These are phyloP conservation scores for Sphaerodactylus townsendi DNA, from an alignment of 2,113 vertebrate genomes.

Conservation along the genomic window DNA sequence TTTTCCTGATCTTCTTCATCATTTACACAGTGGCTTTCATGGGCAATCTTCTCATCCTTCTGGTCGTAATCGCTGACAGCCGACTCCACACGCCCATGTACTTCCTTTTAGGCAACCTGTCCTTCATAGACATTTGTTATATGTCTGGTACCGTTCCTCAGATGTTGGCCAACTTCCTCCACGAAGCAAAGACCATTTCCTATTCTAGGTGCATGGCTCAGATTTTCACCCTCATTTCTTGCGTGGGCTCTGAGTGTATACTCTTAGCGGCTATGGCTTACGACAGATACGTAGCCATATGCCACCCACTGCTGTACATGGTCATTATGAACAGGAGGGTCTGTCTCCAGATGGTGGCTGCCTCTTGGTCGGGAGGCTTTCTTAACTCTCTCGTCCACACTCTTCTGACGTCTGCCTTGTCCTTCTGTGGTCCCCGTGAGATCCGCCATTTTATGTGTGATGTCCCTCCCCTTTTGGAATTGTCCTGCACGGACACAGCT, in stretches of 20 bases:
- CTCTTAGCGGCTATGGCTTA: conserved; percentile 49
- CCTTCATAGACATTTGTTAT: conserved; percentile 47
- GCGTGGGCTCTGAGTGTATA: conserved; percentile 46
- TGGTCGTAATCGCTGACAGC: conserved; percentile 2
- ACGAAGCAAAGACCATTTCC: conserved; percentile 29
- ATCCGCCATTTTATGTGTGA: conserved; percentile 52
- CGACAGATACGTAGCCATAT: conserved; percentile 47
- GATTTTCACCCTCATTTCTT: conserved; percentile 45
- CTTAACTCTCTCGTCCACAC: conserved; percentile 45
- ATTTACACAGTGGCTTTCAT: conserved; percentile 29
- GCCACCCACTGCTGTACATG: conserved; percentile 46
- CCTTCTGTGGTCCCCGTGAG: conserved; percentile 34
- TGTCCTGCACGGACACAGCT: conserved; percentile 45
- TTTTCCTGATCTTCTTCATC: conserved; percentile 39
- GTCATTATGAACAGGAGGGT: conserved; percentile 40
- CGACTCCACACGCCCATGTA: conserved; percentile 39
- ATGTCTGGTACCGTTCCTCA: conserved; percentile 41
- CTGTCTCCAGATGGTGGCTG: conserved; percentile 27
- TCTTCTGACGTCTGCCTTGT: conserved; percentile 25
- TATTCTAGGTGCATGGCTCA: conserved; percentile 32
- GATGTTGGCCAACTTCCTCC: conserved; percentile 45
- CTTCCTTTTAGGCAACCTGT: conserved; percentile 48
- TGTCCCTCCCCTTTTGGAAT: conserved; percentile 42
- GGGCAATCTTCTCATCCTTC: conserved; percentile 28
- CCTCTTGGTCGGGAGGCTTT: conserved; percentile 31